Conservation (phyloP, 1,140 invertebrate species). For the Euschistus heros region DNA sequence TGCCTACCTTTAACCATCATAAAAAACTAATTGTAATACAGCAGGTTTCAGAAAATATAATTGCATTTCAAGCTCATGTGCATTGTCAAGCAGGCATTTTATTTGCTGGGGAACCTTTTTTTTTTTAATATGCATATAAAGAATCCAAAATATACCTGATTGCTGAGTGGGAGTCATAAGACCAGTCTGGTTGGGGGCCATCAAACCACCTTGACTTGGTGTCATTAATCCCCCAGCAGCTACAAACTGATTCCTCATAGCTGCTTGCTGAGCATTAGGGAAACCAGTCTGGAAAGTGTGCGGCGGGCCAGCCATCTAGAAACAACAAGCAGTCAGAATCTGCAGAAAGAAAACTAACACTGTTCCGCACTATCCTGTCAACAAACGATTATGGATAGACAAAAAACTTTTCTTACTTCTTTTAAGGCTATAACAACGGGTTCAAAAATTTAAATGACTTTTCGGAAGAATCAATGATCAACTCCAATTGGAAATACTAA, state of each 20-base stretch:
- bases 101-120: not conserved
- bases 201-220: slow-evolving; percentile 24
- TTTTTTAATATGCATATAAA: not conserved
- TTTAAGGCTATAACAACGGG: too few species aligned
- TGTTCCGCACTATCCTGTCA: too few species aligned
- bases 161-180: slow-evolving; percentile 42
- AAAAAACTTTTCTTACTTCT: too few species aligned
- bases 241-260: slow-evolving; percentile 45
- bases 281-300: slow-evolving; percentile 47
- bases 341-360: too few species aligned
- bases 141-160: slow-evolving; percentile 26
- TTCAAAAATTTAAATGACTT: too few species aligned
- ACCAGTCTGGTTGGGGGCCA: slow-evolving; percentile 39
- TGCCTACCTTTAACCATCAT: not conserved
- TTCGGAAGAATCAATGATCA: too few species aligned
- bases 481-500: too few species aligned
- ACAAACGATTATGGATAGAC: too few species aligned
- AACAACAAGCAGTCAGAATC: too few species aligned
- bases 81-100: not conserved
- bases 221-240: slow-evolving; percentile 32
- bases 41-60: too few species aligned
- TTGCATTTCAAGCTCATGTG: too few species aligned
- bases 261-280: slow-evolving; percentile 41
- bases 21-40: too few species aligned
- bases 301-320: slow-evolving; percentile 43